Conservation (phyloP, 2,113 vertebrate genomes). For the Chinchilla lanigera region DNA sequence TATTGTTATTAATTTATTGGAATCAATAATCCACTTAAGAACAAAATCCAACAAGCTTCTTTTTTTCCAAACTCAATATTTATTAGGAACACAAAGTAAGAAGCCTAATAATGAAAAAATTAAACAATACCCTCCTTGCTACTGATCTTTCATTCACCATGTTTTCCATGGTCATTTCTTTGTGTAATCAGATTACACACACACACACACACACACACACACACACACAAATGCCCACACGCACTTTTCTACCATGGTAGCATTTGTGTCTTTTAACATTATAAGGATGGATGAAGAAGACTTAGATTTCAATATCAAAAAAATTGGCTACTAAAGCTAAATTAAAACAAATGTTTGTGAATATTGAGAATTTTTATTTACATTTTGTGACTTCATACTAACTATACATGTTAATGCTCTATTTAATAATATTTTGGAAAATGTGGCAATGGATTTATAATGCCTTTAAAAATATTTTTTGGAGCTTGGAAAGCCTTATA, state of each 20-base stretch:
- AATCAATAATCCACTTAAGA: conserved; percentile 38
- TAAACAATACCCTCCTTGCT: background rate
- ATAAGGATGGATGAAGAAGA: background rate
- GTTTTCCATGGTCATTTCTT: background rate
- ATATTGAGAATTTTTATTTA: conserved; percentile 41
- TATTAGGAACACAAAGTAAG: background rate
- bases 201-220: background rate
- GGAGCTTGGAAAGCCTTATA: background rate
- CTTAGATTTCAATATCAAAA: background rate
- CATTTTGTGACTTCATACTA: conserved; percentile 12
- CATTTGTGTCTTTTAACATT: background rate
- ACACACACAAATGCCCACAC: background rate
- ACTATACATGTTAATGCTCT: background rate
- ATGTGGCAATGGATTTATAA: conserved; percentile 21
- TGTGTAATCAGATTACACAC: background rate
- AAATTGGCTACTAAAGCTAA: conserved; percentile 24
- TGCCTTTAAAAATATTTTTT: background rate
- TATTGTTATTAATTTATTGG: conserved; percentile 31
- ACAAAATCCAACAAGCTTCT: background rate
- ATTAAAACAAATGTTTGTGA: conserved; percentile 43
- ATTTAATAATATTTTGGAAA: conserved; percentile 46
- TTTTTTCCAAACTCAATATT: background rate
- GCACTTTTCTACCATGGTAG: background rate
- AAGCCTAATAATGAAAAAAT: background rate
- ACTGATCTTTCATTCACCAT: conserved; percentile 35